These are phyloP conservation scores for Acleris literana DNA, from an alignment of 2,888 invertebrate genomes.

Conservation along the genomic window DNA sequence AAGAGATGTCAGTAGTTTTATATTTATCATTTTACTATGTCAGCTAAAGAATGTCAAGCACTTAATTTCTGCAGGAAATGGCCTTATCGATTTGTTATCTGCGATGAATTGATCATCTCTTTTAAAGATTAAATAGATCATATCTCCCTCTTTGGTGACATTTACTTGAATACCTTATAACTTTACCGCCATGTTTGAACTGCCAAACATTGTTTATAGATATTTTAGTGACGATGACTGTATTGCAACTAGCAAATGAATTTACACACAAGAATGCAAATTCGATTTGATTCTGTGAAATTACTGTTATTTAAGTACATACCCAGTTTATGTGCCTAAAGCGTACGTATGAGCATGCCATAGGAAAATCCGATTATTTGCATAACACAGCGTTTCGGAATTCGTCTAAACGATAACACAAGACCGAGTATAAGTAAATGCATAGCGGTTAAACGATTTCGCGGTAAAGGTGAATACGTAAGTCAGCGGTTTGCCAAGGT, in stretches of 20 bases:
- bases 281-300: constrained; percentile 29
- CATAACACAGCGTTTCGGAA: constrained; percentile 35
- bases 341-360: constrained; percentile 11
- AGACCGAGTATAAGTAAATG: constrained; percentile 15
- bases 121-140: too few relatives aligned
- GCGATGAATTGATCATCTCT: too few relatives aligned
- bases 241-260: constrained; percentile 14
- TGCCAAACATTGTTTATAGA: too few relatives aligned
- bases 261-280: constrained; percentile 22
- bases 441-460: constrained; percentile 7
- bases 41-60: not conserved
- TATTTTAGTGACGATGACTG: not conserved
- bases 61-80: not conserved
- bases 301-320: constrained; percentile 3
- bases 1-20: too few relatives aligned
- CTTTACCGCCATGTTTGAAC: too few relatives aligned
- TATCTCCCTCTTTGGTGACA: too few relatives aligned
- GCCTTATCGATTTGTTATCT: not conserved
- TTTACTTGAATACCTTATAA: too few relatives aligned
- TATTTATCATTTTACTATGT: too few relatives aligned
- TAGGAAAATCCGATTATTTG: constrained; percentile 39
- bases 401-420: constrained; percentile 10
- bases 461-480: constrained; percentile 2
- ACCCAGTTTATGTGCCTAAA: not conserved
- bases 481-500: constrained; percentile 7